Conservation (phyloP, 2,113 vertebrate species). For the Ivindomyrus marchei region DNA sequence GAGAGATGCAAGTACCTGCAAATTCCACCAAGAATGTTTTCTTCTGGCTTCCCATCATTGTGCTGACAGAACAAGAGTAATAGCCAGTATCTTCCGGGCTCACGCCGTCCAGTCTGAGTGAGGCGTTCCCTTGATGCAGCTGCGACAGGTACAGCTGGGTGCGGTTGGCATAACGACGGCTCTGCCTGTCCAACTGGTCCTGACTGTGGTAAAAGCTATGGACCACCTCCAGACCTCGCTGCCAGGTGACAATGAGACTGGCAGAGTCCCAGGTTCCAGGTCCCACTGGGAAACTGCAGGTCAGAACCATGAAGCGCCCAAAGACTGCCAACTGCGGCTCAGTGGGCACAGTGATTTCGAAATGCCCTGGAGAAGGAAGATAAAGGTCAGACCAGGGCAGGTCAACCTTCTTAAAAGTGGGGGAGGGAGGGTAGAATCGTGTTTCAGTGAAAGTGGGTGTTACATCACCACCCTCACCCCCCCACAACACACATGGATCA, state of each 20-base stretch:
- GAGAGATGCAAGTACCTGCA: constrained; percentile 33
- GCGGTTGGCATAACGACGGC: constrained; percentile 29
- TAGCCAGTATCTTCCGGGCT: constrained; percentile 30
- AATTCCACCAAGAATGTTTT: constrained; percentile 34
- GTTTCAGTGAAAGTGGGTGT: too few species aligned
- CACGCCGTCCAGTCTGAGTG: constrained; percentile 36
- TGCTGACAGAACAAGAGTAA: constrained; percentile 43
- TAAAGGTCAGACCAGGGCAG: background rate
- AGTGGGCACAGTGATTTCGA: constrained; percentile 34
- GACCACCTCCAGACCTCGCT: constrained; percentile 33
- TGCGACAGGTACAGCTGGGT: constrained; percentile 35
- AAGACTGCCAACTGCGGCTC: constrained; percentile 5
- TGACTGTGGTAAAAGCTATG: constrained; percentile 41
- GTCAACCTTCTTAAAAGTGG: too few species aligned
- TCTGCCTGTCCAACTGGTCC: constrained; percentile 38
- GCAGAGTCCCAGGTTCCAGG: background rate
- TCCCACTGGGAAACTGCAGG: constrained; percentile 35
- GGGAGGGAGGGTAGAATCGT: too few species aligned
- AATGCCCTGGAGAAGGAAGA: constrained; percentile 25
- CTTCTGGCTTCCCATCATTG: constrained; percentile 32
- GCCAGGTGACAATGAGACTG: constrained; percentile 39
- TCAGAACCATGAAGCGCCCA: constrained; percentile 22
- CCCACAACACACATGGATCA: too few species aligned
- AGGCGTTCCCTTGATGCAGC: constrained; percentile 40
- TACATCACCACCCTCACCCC: too few species aligned